Base-by-base conservation (phyloP, 1,140 invertebrate species). In the Muscidifurax raptorellus region DNA sequence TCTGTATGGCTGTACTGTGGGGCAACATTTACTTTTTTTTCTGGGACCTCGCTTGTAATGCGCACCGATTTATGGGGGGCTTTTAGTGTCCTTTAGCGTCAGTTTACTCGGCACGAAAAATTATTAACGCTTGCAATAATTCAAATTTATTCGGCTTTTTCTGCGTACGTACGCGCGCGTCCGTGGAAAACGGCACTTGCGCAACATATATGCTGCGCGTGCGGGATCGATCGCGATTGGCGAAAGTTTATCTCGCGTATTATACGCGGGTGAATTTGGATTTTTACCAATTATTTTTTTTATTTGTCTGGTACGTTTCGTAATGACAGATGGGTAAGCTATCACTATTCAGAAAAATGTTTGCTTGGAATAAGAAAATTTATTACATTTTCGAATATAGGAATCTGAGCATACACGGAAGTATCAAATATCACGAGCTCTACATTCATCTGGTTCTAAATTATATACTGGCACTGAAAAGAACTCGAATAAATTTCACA, bases 1-100 rank as follows among this genome's bases (percentile, higher is more conserved):
- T 83, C 75, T 83, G 25, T 69, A 40, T 47, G 32, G 13, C 12
- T 75, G 32, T 36, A n/a, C n/a, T 75, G 25, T n/a, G 25, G 72
- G 18, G 36, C 22, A 72, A 59, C 30, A 47, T 44, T n/a, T 75
- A 40, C 66, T 75, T 25, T 75, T 25, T 75, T 75, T 75, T 75
- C 72, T 47, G 66, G 25, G 66, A n/a, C 40, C 25, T 71, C 52
- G 40, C 59, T 59, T 72, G 75, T 83, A 83, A 79, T 44, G 83
- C 32, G 83, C 32, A 25, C 36, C 32, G 69, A 84, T 84, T 84
- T 84, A 84, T 36, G 72, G 25, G 9, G 7, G 71, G 15, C n/a
- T 80, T 84, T 84, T 76, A 84, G 78, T 67, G 72, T 84, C 83
- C 64, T 76, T 84, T 84, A 84, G 83, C 83, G 83, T 84, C 83